Conservation (phyloP, 2,113 vertebrate species). For the Ctenodactylus gundi region DNA sequence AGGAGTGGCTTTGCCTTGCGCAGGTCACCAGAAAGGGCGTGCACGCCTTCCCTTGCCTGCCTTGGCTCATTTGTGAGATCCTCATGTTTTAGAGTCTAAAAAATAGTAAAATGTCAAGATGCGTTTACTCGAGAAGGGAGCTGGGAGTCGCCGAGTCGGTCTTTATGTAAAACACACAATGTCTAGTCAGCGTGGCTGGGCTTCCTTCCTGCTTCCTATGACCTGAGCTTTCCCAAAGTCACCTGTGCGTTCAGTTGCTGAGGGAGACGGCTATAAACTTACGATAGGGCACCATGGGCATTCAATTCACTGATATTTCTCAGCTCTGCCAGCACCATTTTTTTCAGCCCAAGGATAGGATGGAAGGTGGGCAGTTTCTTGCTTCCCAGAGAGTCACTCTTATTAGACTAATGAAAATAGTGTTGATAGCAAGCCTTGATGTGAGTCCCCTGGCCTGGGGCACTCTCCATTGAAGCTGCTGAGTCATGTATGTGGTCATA, state of each 20-base stretch:
- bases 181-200: background rate
- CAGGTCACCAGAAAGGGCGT: background rate
- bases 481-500: accelerated
- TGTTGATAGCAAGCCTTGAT: accelerated
- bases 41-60: background rate
- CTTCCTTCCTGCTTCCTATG: background rate
- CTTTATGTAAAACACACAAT: background rate
- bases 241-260: too few species aligned
- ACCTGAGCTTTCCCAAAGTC: background rate
- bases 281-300: too few species aligned
- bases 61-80: background rate
- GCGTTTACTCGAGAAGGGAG: background rate
- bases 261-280: background rate
- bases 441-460: background rate
- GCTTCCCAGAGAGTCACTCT: background rate
- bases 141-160: background rate
- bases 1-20: background rate
- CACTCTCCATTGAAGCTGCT: accelerated
- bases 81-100: background rate
- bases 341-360: background rate
- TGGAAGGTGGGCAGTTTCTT: background rate
- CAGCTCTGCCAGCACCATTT: too few species aligned
- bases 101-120: background rate
- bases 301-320: background rate
- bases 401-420: background rate